Percentiles rank a stretch among this genome's conserved stretches.
Evolutionary conservation across 53 echinoderm and acorn worm species (phyloP).

Genomic region (Paracentrotus lividus): DNA sequence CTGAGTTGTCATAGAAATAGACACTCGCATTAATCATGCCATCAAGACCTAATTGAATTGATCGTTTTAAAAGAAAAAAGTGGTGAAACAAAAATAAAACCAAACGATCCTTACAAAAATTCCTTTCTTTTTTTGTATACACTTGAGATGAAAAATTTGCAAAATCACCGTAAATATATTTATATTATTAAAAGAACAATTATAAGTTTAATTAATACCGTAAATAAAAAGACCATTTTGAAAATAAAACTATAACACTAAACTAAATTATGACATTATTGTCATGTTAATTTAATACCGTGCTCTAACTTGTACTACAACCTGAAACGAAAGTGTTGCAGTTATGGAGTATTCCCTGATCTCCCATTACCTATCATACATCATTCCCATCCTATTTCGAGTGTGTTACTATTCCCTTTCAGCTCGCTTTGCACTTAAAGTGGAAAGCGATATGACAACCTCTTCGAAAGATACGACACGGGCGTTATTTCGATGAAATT

Average conservation of each 20-base stretch:
- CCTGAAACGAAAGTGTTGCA: background rate
- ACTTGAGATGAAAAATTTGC: no score
- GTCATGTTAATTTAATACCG: background rate
- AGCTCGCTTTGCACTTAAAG: conserved; percentile 59
- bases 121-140: no score
- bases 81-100: no score
- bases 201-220: no score
- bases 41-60: background rate
- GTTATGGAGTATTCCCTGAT: background rate
- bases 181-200: no score
- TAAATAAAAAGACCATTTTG: no score
- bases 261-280: background rate
- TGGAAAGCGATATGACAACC: conserved; percentile 61
- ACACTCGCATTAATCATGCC: background rate
- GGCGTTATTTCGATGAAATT: conserved; percentile 49
- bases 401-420: conserved; percentile 51
- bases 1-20: background rate
- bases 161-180: no score
- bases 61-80: no score
- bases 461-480: conserved; percentile 5
- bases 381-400: conserved; percentile 38
- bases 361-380: conserved; percentile 40
- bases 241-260: background rate
- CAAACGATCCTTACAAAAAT: no score
- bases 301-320: background rate